Evolutionary conservation across 2,888 invertebrate genomes (phyloP).

Genomic region (Apomyelois bistriatella): DNA sequence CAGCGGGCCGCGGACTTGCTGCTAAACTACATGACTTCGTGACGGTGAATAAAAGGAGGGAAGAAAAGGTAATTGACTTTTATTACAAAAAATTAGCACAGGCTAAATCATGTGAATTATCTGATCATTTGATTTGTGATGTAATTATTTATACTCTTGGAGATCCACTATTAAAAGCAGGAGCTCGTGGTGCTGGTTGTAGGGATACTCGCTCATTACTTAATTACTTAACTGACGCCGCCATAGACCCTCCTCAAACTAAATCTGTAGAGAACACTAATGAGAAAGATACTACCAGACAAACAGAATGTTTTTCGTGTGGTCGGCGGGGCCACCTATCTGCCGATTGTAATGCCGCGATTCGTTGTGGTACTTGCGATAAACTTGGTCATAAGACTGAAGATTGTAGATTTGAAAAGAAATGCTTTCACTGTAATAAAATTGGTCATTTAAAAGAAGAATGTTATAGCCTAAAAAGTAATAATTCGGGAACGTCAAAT

Average conservation of each 20-base stretch:
- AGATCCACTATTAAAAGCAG: constrained; percentile 16
- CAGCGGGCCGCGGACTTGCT: neutral
- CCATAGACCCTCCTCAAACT: neutral
- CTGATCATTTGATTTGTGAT: constrained; percentile 15
- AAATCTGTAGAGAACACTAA: neutral
- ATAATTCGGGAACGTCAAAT: neutral
- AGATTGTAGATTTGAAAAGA: neutral
- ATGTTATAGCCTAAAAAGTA: neutral
- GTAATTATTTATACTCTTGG: constrained; percentile 17
- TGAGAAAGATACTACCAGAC: neutral
- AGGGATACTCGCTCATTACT: constrained; percentile 8
- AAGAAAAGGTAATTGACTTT: neutral
- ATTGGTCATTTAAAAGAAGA: neutral
- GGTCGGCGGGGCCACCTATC: neutral
- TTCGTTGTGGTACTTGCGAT: neutral
- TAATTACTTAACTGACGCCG: neutral
- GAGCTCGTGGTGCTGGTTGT: constrained; percentile 17
- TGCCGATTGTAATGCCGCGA: neutral
- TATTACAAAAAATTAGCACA: neutral
- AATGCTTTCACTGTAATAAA: neutral
- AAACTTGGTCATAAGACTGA: neutral
- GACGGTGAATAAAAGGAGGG: neutral
- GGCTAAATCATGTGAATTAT: neutral
- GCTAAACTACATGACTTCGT: neutral
- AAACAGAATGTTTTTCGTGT: neutral